Conservation (phyloP, 2,113 vertebrate species). For the Ochotona curzoniae region DNA sequence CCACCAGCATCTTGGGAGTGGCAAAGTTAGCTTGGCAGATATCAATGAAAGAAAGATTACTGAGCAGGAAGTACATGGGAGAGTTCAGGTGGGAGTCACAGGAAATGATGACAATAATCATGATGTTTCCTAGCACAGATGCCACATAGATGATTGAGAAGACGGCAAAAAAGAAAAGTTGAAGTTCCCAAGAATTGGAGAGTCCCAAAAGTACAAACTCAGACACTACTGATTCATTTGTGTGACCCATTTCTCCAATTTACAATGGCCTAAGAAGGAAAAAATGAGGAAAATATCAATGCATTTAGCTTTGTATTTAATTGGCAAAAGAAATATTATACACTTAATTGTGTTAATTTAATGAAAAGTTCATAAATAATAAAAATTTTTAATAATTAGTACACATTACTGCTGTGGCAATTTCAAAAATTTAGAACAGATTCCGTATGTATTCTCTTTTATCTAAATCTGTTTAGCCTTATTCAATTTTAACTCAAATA, state of each 20-base stretch:
- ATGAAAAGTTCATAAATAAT: neutral
- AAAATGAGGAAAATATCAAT: constrained; percentile 25
- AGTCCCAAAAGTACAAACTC: constrained; percentile 79
- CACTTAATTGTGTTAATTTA: constrained; percentile 1
- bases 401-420: neutral
- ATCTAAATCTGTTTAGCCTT: neutral
- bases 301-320: neutral
- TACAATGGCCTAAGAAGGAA: constrained; percentile 36
- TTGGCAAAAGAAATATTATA: neutral
- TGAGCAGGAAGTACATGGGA: constrained; percentile 80
- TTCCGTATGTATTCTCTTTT: too few relatives aligned
- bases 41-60: constrained; percentile 79
- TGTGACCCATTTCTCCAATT: constrained; percentile 61
- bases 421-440: neutral
- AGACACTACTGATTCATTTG: constrained; percentile 61
- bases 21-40: constrained; percentile 80
- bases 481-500: neutral
- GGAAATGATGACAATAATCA: constrained; percentile 75
- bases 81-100: constrained; percentile 60
- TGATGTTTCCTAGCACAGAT: constrained; percentile 70
- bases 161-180: constrained; percentile 69
- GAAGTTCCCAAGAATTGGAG: constrained; percentile 62
- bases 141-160: constrained; percentile 71
- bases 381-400: constrained; percentile 37
- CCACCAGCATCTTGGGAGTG: constrained; percentile 81